Evolutionary conservation across 92 coral and sea anemone species (phyloP).

Genomic region (Porites evermanni): DNA sequence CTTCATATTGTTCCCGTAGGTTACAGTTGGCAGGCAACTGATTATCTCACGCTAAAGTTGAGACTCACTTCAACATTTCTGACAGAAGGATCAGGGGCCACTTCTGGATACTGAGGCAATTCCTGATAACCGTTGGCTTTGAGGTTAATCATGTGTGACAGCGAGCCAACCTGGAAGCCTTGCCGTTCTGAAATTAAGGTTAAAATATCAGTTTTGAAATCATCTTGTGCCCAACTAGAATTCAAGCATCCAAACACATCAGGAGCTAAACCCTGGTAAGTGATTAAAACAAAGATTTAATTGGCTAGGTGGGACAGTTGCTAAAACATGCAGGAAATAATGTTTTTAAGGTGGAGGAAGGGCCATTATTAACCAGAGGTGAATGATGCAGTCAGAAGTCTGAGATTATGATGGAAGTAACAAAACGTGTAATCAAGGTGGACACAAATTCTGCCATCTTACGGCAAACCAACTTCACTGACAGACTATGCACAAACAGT

Average conservation of each 20-base stretch:
- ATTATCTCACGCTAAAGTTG: not conserved
- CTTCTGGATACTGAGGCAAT: conserved; percentile 90
- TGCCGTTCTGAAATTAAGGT: conserved; percentile 79
- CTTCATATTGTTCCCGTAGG: too few species aligned
- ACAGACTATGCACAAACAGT: too few species aligned
- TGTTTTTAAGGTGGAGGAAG: not conserved
- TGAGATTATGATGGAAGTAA: not conserved
- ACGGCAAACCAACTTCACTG: too few species aligned
- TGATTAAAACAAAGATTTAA: too few species aligned
- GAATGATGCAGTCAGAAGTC: not conserved
- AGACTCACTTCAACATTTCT: conserved; percentile 89
- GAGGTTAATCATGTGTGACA: conserved; percentile 95
- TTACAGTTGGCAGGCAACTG: not conserved
- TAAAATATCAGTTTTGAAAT: not conserved
- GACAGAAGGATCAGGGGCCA: conserved; percentile 92
- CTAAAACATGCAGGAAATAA: not conserved
- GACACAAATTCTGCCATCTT: not conserved
- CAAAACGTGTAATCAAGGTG: not conserved
- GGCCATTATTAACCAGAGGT: not conserved
- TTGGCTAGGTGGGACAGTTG: not conserved
- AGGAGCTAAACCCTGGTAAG: too few species aligned
- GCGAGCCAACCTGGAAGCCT: conserved; percentile 92
- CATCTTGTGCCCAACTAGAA: not conserved
- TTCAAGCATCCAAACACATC: too few species aligned
- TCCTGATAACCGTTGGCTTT: conserved; percentile 94